These are phyloP conservation scores for Chascanopsetta lugubris DNA, from an alignment of 2,113 vertebrate genomes.

Conservation along the genomic window DNA sequence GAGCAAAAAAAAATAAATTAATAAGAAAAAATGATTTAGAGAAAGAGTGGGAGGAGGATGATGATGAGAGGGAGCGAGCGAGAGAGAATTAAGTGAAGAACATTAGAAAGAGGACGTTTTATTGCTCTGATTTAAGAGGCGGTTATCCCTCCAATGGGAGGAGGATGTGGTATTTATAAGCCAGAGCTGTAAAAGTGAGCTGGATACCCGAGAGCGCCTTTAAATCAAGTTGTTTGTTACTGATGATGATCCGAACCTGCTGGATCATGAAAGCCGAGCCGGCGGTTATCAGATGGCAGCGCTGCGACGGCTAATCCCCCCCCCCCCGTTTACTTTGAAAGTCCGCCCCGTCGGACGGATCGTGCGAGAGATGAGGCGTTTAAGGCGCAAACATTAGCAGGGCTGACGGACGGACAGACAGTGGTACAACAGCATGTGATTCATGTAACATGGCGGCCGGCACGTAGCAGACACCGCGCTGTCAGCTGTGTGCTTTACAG, in stretches of 20 bases:
- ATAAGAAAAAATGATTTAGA: slow-evolving; percentile 9
- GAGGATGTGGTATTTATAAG: slow-evolving; percentile 63
- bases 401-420: slow-evolving; percentile 15
- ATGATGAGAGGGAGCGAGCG: neutral
- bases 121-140: slow-evolving; percentile 63
- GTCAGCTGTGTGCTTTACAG: slow-evolving; percentile 54
- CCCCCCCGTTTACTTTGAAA: neutral
- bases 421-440: slow-evolving; percentile 46
- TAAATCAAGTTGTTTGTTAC: slow-evolving; percentile 53
- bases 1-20: slow-evolving; percentile 27
- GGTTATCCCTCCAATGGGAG: slow-evolving; percentile 44
- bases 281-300: slow-evolving; percentile 11
- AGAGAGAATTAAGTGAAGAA: slow-evolving; percentile 14
- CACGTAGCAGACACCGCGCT: slow-evolving; percentile 28
- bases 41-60: neutral
- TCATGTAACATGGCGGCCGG: slow-evolving; percentile 20
- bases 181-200: slow-evolving; percentile 44
- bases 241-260: slow-evolving; percentile 19
- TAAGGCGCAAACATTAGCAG: slow-evolving; percentile 37
- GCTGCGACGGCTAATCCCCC: too few species aligned
- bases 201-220: slow-evolving; percentile 33
- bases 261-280: slow-evolving; percentile 10
- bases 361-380: slow-evolving; percentile 25
- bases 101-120: slow-evolving; percentile 39
- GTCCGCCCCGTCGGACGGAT: neutral